Conservation (phyloP, 2,113 vertebrate genomes). For the Ochotona princeps region DNA sequence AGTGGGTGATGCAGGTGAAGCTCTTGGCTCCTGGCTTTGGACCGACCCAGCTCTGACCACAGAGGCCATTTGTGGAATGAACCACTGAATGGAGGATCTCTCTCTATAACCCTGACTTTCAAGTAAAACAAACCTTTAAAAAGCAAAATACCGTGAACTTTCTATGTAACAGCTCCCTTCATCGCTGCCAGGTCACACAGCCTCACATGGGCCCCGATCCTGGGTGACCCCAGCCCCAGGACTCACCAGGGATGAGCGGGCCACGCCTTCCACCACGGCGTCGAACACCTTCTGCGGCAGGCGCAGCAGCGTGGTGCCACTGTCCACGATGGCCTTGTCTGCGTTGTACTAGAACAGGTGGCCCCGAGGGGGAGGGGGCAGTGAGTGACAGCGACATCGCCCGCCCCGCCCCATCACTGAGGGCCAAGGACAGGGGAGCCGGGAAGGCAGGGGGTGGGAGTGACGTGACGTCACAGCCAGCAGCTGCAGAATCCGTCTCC, state of each 20-base stretch:
- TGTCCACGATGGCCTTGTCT: slow-evolving; percentile 99
- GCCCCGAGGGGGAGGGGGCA: background rate
- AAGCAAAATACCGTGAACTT: background rate
- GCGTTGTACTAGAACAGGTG: slow-evolving; percentile 91
- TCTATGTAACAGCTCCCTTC: background rate
- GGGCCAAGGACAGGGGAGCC: background rate
- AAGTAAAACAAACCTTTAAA: no score
- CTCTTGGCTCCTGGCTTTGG: no score
- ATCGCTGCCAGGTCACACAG: no score
- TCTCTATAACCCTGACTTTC: no score
- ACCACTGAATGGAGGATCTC: no score
- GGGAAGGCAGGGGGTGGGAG: no score
- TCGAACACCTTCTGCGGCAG: slow-evolving; percentile 95
- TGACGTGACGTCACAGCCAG: no score
- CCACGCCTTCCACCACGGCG: slow-evolving; percentile 94
- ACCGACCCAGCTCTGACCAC: no score
- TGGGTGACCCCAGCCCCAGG: rapidly evolving
- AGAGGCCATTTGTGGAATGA: no score
- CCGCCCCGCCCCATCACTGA: rapidly evolving
- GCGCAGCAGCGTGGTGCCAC: slow-evolving; percentile 96
- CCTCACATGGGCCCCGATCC: rapidly evolving
- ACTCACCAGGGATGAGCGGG: slow-evolving; percentile 92
- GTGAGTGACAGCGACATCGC: rapidly evolving
- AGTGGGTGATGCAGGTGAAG: no score
- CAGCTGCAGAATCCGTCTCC: no score